Base-by-base conservation (phyloP, 2,888 invertebrate genomes). In the Acrobasis suavella region DNA sequence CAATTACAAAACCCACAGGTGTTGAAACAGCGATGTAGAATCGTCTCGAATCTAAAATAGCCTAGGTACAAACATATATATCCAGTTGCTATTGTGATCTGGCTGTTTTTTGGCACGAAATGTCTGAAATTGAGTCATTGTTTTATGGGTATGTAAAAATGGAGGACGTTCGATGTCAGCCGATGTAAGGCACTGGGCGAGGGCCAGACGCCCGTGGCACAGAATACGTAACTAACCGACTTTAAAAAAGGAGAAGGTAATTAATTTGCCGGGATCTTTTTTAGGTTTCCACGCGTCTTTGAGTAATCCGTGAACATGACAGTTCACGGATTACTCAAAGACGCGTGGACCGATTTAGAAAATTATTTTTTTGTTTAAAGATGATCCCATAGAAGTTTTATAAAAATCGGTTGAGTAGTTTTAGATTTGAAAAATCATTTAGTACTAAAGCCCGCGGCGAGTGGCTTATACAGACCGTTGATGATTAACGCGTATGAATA, bases 11-110 rank as follows among this genome's bases (percentile, higher is more conserved):
- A 22, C 22, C 3, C 22, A 42, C 42, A 42, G 12, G 42, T 42
- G 42, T 42, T 42, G 42, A 12, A 42, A 42, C 14, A 42, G 42
- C 12, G 42, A 14, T 5, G 39, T 39, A 42, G 42, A 14, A 42
- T 69, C 65, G 72, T 72, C 64, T 66, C 66, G 69, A 71, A 72
- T 78, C 85, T 73, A 75, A 87, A 86, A 87, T 86, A 86, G 78
- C 82, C 64, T 76, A n/a, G n/a, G n/a, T n/a, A 71, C 72, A 74
- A 72, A 32, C 62, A 56, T 16, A 69, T 71, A 65, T 70, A 76
- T 83, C 80, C 78, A 78, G 76, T 72, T 72, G 42, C 63, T 62
- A 64, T 67, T 65, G 64, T 72, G 69, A 71, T 69, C 68, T 67
- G 62, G 62, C 62, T 63, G 65, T 58, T 67, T 68, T 69, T 67